Conservation (phyloP, 2,113 vertebrate genomes). For the Pteropus alecto region DNA sequence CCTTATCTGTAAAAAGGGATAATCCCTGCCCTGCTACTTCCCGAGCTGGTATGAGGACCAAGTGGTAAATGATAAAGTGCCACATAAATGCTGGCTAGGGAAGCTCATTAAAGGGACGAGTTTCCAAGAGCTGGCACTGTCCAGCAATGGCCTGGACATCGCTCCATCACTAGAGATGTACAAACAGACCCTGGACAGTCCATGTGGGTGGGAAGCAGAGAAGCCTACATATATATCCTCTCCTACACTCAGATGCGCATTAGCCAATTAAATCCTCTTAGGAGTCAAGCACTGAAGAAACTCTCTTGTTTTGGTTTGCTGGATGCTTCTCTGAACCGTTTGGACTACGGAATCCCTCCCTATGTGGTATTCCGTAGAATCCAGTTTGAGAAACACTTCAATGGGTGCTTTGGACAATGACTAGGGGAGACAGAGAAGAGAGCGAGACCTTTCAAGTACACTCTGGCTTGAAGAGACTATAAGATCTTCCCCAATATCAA, state of each 20-base stretch:
- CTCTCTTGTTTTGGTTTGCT: background rate
- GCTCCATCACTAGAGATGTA: background rate
- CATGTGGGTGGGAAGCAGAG: background rate
- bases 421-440: background rate
- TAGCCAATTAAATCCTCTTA: background rate
- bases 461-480: background rate
- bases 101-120: background rate
- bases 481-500: background rate
- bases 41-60: background rate
- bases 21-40: background rate
- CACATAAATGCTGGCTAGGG: background rate
- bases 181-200: too few species aligned
- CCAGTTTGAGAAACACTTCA: background rate
- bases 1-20: slow-evolving; percentile 8
- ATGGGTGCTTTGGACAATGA: background rate
- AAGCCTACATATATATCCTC: background rate
- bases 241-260: background rate
- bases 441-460: background rate
- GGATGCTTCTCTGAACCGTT: background rate
- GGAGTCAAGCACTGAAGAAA: background rate
- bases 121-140: background rate
- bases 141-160: background rate
- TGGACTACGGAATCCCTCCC: background rate
- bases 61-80: background rate
- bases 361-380: background rate